phyloP scores from a whole-genome alignment of 2,797 vertebrate species.

The Stomatorhinus walkeri region DNA sequence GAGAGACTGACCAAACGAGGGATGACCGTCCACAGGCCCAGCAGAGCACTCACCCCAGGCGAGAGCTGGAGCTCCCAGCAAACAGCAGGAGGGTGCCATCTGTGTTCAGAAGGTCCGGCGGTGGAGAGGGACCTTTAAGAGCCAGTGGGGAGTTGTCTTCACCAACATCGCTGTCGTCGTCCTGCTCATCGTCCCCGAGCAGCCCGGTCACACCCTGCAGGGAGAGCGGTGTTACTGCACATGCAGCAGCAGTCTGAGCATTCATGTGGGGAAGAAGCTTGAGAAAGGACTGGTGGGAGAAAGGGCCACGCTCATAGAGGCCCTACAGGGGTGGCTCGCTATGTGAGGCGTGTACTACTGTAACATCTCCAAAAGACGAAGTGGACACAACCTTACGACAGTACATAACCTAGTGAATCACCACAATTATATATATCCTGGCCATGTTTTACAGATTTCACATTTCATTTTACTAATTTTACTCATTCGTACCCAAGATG shows the following conservation, averaged over 20 bases:
- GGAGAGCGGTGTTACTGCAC: background rate
- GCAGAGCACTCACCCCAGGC: constrained; percentile 64
- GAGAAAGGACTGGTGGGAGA: background rate
- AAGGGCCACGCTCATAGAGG: background rate
- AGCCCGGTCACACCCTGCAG: constrained; percentile 70
- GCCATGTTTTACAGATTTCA: background rate
- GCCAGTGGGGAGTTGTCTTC: constrained; percentile 40
- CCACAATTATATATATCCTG: background rate
- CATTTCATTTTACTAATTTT: background rate
- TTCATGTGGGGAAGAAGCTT: background rate
- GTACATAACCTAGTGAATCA: background rate
- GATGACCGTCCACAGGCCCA: background rate
- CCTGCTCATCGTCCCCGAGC: constrained; percentile 58
- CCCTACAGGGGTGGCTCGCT: background rate
- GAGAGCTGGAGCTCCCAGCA: constrained; percentile 79
- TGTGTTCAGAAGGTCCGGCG: constrained; percentile 54
- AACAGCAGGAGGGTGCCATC: constrained; percentile 85
- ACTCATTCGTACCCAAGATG: background rate
- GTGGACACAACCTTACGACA: background rate
- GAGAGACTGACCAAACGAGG: background rate
- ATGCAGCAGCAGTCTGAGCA: background rate
- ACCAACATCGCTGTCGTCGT: constrained; percentile 39
- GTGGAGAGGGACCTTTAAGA: constrained; percentile 50
- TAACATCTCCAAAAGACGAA: background rate
- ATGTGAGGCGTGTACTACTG: background rate